Conservation (phyloP, 2,888 invertebrate species). For the Philonicus albiceps region DNA sequence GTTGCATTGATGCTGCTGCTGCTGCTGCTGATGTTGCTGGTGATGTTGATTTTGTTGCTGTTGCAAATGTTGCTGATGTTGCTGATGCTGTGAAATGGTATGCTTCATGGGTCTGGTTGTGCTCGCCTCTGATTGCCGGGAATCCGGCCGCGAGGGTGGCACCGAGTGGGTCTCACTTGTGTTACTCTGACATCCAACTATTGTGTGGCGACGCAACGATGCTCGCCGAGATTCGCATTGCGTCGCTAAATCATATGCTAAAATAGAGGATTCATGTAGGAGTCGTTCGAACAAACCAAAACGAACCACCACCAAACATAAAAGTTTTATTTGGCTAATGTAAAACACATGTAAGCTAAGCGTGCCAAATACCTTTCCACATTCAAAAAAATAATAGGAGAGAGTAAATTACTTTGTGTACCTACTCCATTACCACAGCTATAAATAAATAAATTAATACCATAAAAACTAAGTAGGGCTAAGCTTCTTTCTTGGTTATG, state of each 20-base stretch:
- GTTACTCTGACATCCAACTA: constrained; percentile 68
- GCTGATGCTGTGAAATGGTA: constrained; percentile 47
- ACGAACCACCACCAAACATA: background rate
- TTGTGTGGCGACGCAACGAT: constrained; percentile 73
- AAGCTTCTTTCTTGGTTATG: background rate
- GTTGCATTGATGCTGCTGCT: constrained; percentile 52
- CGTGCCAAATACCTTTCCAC: background rate
- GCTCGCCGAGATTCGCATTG: constrained; percentile 78
- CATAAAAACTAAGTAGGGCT: background rate
- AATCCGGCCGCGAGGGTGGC: constrained; percentile 75
- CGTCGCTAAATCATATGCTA: constrained; percentile 84
- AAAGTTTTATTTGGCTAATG: background rate
- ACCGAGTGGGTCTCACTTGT: constrained; percentile 63
- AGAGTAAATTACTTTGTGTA: background rate
- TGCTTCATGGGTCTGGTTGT: constrained; percentile 36
- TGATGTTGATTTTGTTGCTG: constrained; percentile 41
- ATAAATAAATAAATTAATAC: background rate
- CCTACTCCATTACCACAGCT: background rate
- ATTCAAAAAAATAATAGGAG: background rate
- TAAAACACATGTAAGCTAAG: background rate
- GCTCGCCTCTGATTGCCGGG: constrained; percentile 66
- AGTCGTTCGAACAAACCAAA: background rate
- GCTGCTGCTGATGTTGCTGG: constrained; percentile 53
- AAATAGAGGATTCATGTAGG: background rate
- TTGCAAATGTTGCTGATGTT: constrained; percentile 47